phyloP scores from a whole-genome alignment of 2,888 invertebrate species.

The Eupithecia tripunctaria region DNA sequence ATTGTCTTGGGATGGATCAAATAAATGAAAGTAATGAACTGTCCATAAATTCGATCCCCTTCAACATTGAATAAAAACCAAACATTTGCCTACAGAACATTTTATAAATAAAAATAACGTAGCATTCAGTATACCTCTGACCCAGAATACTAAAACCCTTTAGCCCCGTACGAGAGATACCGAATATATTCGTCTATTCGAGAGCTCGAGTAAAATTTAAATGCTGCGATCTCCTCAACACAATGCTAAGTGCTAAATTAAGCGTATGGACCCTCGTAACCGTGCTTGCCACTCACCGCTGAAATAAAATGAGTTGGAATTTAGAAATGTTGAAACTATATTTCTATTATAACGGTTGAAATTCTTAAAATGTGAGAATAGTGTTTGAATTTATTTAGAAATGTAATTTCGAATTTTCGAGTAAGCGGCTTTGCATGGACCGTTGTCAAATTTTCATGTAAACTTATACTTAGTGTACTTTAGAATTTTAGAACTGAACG shows the following conservation, averaged over 20 bases:
- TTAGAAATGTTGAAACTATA: conserved; percentile 7
- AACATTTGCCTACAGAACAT: neutral
- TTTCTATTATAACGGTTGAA: conserved; percentile 12
- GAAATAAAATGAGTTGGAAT: conserved; percentile 25
- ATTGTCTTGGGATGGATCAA: neutral
- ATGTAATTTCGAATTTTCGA: conserved; percentile 14
- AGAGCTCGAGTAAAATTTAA: conserved; percentile 32
- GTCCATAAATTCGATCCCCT: neutral
- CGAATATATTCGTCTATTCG: conserved; percentile 46
- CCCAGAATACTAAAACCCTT: conserved; percentile 38
- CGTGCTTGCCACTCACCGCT: conserved; percentile 15
- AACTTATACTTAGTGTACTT: neutral
- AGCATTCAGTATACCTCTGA: conserved; percentile 32
- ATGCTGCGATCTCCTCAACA: conserved; percentile 30
- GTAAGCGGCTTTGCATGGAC: conserved; percentile 19
- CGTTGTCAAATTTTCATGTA: conserved; percentile 3
- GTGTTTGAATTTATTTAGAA: too few species aligned
- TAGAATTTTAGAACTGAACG: conserved; percentile 9
- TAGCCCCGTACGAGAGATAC: conserved; percentile 50
- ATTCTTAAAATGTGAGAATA: neutral
- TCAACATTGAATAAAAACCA: neutral
- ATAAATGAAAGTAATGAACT: neutral
- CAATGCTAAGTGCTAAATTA: conserved; percentile 30
- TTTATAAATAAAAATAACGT: conserved; percentile 27
- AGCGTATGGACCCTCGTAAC: conserved; percentile 26